These are phyloP conservation scores for Oryzias celebensis DNA, from an alignment of 2,113 vertebrate species.

Conservation along the genomic window DNA sequence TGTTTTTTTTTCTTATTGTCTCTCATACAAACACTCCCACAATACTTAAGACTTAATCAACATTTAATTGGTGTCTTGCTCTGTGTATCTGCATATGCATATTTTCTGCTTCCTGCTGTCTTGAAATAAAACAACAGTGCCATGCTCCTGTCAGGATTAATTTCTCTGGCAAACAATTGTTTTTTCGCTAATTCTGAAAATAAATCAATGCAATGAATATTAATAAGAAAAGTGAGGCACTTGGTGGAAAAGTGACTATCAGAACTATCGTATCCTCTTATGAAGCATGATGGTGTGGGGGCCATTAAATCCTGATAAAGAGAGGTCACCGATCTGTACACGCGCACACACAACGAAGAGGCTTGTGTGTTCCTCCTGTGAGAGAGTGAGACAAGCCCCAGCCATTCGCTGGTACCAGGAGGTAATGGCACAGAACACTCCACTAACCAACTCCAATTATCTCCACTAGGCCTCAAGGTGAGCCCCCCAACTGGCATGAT, in stretches of 20 bases:
- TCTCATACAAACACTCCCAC: conserved; percentile 62
- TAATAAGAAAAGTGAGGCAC: conserved; percentile 65
- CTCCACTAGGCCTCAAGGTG: conserved; percentile 73
- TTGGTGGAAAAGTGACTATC: conserved; percentile 56
- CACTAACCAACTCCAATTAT: conserved; percentile 79
- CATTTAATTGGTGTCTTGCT: conserved; percentile 76
- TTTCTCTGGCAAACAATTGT: conserved; percentile 68
- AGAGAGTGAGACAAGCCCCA: conserved; percentile 66
- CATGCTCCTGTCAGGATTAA: conserved; percentile 75
- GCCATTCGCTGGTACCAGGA: conserved; percentile 72
- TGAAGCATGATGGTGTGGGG: conserved; percentile 36
- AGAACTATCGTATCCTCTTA: conserved; percentile 43
- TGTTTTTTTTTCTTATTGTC: conserved; percentile 39
- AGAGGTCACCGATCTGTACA: conserved; percentile 60
- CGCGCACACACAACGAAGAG: conserved; percentile 33
- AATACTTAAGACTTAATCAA: conserved; percentile 79
- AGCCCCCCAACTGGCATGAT: conserved; percentile 72
- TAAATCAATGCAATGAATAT: conserved; percentile 76
- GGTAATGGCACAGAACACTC: conserved; percentile 78
- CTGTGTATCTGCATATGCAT: conserved; percentile 76
- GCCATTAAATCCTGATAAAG: conserved; percentile 67
- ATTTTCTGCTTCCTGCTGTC: conserved; percentile 58
- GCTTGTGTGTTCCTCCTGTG: conserved; percentile 59
- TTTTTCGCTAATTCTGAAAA: conserved; percentile 68
- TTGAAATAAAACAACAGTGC: conserved; percentile 69